A percentile compares a stretch with the other conserved stretches of the same genome.
Conservation (phyloP, 2,888 invertebrate genomes). For the Drosophila affinis region DNA sequence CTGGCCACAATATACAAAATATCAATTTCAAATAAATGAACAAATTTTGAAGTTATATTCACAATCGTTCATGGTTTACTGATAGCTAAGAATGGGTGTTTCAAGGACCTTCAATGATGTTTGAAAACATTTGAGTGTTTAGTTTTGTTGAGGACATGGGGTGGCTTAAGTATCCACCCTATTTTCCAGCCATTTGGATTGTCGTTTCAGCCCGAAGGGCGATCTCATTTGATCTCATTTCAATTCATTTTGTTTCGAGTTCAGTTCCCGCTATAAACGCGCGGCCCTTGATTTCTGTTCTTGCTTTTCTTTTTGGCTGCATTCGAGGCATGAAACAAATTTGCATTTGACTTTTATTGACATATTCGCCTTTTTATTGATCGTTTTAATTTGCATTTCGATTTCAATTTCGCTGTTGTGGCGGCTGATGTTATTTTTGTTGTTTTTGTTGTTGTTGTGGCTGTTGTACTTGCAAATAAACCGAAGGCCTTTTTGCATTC, state of each 20-base stretch:
- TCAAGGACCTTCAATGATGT: no score
- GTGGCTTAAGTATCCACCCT: neutral
- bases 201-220: neutral
- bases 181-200: neutral
- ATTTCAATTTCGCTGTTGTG: constrained; percentile 51
- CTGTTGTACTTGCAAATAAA: constrained; percentile 55
- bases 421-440: constrained; percentile 10
- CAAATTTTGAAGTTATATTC: no score
- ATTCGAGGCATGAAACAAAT: constrained; percentile 52
- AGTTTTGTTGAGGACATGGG: no score
- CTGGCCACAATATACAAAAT: no score
- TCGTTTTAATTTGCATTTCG: constrained; percentile 76
- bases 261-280: neutral
- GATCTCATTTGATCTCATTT: constrained; percentile 2
- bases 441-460: constrained; percentile 26
- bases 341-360: constrained; percentile 80
- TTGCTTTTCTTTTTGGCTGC: constrained; percentile 44
- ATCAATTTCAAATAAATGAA: no score
- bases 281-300: constrained; percentile 1
- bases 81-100: no score
- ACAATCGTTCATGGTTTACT: no score
- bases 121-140: no score
- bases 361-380: constrained; percentile 77
- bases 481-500: constrained; percentile 57
- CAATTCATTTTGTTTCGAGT: constrained; percentile 7